Base-by-base conservation (phyloP, 1,140 invertebrate species). In the Drosophila cardini region DNA sequence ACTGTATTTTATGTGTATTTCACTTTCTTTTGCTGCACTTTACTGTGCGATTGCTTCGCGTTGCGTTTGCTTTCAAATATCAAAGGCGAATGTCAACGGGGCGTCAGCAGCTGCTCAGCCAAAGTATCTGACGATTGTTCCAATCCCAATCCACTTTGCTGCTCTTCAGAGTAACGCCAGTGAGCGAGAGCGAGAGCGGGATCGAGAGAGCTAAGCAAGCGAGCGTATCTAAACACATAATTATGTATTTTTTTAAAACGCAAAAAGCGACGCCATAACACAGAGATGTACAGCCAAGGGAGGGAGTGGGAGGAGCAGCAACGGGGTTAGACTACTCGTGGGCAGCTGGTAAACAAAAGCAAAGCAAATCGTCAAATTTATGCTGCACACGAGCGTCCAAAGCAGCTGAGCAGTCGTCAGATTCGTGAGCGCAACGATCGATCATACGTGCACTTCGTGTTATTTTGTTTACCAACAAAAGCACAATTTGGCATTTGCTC, bases 231-330 rank as follows among this genome's bases (percentile, higher is more conserved):
- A 87, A 86, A 69, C 82, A 80, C 72, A 87, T 89, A 87, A 89
- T 87, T 83, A 87, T 89, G 83, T 87, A 89, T 87, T 87, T 87
- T 86, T 87, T 89, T 87, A 89, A 87, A 89, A 87, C 83, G 83
- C 83, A 87, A 87, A 89, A 79, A 79, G 76, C 72, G 46, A 48
- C 72, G 56, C 69, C 18, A 68, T 56, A 69, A 53, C 58, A 60
- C 18, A 68, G 9, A 53, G 26, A 10, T 11, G 34, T 10, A 6
- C 9, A 15, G 11, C n/a, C 2, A 16, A 15, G 40, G 1, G 36
- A 26, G 21, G 5, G 21, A 2, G 5, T 1, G 21, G 21, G 21
- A 26, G 9, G 18, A 0, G n/a, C 15, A 7, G 18, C 7, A 46
- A 30, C 8, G 26, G 38, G 16, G 11, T 1, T 26, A 26, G 21